These are phyloP conservation scores for Xenopus petersii DNA, from an alignment of 2,797 vertebrate species.

Conservation along the genomic window DNA sequence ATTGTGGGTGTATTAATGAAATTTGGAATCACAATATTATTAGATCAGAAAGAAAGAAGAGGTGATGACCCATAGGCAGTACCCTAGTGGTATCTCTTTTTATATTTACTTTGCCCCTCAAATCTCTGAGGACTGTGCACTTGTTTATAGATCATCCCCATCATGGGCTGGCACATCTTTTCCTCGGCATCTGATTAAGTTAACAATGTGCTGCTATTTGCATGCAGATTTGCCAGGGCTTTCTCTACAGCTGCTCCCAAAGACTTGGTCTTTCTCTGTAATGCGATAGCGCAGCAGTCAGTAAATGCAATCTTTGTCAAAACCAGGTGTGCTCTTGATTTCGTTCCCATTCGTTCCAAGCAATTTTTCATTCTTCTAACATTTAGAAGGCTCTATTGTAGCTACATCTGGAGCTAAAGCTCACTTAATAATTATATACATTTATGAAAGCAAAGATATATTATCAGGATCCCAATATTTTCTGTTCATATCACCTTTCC, in stretches of 20 bases:
- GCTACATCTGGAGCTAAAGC: slow-evolving; percentile 97
- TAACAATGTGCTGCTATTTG: slow-evolving; percentile 99
- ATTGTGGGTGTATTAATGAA: slow-evolving; percentile 50
- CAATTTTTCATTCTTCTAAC: slow-evolving; percentile 86
- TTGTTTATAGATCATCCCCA: slow-evolving; percentile 69
- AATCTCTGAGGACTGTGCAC: slow-evolving; percentile 71
- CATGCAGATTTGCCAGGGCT: slow-evolving; percentile 97
- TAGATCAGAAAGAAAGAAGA: slow-evolving; percentile 52
- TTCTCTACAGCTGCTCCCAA: slow-evolving; percentile 84
- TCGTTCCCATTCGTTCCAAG: slow-evolving; percentile 94
- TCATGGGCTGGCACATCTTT: slow-evolving; percentile 75
- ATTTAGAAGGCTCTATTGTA: slow-evolving; percentile 97
- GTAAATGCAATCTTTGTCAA: slow-evolving; percentile 99
- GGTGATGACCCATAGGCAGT: slow-evolving; percentile 64
- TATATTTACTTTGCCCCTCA: slow-evolving; percentile 70
- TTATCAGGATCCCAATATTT: slow-evolving; percentile 70
- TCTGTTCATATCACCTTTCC: slow-evolving; percentile 87
- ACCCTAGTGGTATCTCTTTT: slow-evolving; percentile 69
- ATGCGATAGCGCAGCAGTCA: slow-evolving; percentile 96
- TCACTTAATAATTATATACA: slow-evolving; percentile 98
- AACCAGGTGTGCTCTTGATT: slow-evolving; percentile 98
- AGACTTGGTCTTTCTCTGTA: slow-evolving; percentile 94
- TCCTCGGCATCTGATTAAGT: slow-evolving; percentile 99
- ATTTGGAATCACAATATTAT: slow-evolving; percentile 55
- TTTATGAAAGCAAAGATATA: slow-evolving; percentile 76